phyloP scores from a whole-genome alignment of 2,888 invertebrate species.

The Mythimna ferrago region DNA sequence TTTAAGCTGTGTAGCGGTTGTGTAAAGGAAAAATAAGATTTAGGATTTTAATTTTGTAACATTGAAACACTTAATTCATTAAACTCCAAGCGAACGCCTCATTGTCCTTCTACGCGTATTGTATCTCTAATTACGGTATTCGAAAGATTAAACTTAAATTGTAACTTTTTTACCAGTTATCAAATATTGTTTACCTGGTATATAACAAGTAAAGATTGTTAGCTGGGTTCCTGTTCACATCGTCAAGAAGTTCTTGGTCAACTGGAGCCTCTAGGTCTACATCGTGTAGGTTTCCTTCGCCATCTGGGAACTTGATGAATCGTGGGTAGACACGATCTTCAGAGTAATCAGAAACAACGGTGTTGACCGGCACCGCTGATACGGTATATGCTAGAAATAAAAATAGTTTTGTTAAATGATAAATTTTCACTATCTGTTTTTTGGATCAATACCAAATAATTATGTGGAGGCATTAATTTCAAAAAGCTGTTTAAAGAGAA shows the following conservation, averaged over 20 bases:
- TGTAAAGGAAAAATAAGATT: too few species aligned
- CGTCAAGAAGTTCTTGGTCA: slow-evolving; percentile 67
- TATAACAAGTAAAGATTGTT: slow-evolving; percentile 71
- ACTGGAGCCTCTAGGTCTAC: slow-evolving; percentile 74
- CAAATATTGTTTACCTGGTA: slow-evolving; percentile 68
- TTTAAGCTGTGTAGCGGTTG: too few species aligned
- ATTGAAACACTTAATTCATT: too few species aligned
- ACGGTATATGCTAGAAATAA: slow-evolving; percentile 65
- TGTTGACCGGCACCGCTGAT: slow-evolving; percentile 67
- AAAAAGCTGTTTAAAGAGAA: not conserved
- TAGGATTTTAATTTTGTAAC: too few species aligned
- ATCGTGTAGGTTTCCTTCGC: slow-evolving; percentile 69
- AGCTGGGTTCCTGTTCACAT: slow-evolving; percentile 70
- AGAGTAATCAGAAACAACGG: slow-evolving; percentile 40
- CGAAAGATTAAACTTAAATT: too few species aligned
- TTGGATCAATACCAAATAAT: too few species aligned
- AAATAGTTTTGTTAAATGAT: not conserved
- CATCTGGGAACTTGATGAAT: slow-evolving; percentile 73
- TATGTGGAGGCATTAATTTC: too few species aligned
- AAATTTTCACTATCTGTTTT: too few species aligned
- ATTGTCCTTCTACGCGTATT: too few species aligned
- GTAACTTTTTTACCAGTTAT: not conserved
- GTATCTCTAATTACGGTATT: too few species aligned
- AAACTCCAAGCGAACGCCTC: too few species aligned
- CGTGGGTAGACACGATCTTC: slow-evolving; percentile 67